Evolutionary conservation across 1,140 invertebrate genomes (phyloP).

Genomic region (Geopemphigus sp.): DNA sequence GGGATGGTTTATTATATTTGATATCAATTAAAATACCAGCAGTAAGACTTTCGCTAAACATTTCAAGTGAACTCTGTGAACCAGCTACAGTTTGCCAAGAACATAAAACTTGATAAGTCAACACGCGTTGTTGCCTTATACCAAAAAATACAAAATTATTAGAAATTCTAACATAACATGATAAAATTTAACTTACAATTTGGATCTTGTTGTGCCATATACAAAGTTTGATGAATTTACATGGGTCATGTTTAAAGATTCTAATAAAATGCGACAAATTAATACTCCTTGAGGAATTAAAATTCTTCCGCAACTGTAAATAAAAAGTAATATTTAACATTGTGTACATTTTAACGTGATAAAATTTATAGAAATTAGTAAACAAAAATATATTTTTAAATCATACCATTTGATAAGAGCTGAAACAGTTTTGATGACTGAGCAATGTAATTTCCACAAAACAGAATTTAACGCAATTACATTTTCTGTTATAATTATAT

Average conservation of each 20-base stretch:
- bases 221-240: not conserved
- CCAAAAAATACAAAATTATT: not conserved
- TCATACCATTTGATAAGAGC: conserved; percentile 41
- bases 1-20: conserved; percentile 38
- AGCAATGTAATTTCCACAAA: conserved; percentile 39
- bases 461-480: conserved; percentile 21
- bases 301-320: conserved; percentile 24
- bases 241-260: conserved; percentile 23
- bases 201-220: conserved; percentile 25
- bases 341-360: no score
- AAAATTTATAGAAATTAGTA: no score
- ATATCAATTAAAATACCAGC: conserved; percentile 36
- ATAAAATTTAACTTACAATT: conserved; percentile 16
- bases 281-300: conserved; percentile 40
- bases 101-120: conserved; percentile 34
- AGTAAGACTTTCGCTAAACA: conserved; percentile 29
- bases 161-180: not conserved
- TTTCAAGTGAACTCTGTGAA: conserved; percentile 15
- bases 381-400: not conserved
- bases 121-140: conserved; percentile 26
- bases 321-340: no score
- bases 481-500: conserved; percentile 5
- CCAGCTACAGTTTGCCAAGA: conserved; percentile 31
- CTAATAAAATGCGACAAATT: conserved; percentile 38
- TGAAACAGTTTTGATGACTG: conserved; percentile 35